Percentiles rank a stretch among this genome's conserved stretches.
These are phyloP conservation scores for Pantherophis alleghaniensis DNA, from an alignment of 2,797 vertebrate genomes.

Conservation along the genomic window DNA sequence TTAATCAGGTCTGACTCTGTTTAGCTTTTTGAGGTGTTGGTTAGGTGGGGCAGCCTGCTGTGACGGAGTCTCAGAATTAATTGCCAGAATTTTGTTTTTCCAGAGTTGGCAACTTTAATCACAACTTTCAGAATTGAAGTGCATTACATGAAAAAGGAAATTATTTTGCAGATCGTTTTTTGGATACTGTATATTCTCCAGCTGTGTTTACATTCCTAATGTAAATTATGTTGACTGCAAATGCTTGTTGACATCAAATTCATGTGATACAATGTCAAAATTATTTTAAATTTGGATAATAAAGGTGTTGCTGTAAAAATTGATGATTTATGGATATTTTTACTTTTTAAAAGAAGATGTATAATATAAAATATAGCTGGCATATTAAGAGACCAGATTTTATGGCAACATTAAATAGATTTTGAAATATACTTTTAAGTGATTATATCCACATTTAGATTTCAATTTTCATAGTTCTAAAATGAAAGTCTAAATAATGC, in stretches of 20 bases:
- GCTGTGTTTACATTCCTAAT: constrained; percentile 44
- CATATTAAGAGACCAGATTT: constrained; percentile 26
- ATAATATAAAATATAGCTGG: not conserved
- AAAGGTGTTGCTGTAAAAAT: constrained; percentile 39
- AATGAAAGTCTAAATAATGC: not conserved
- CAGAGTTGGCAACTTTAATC: not conserved
- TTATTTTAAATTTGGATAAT: constrained; percentile 44
- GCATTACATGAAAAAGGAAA: not conserved
- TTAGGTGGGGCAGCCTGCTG: not conserved
- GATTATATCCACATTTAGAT: not conserved
- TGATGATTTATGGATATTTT: constrained; percentile 58
- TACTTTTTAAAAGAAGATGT: constrained; percentile 36
- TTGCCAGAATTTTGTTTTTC: not conserved
- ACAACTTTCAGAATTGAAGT: constrained; percentile 7
- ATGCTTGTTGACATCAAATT: constrained; percentile 47
- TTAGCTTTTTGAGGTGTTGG: not conserved
- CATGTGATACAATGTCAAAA: constrained; percentile 55
- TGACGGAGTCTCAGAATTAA: not conserved
- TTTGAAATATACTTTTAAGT: not conserved
- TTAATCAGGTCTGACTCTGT: not conserved
- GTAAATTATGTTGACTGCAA: constrained; percentile 50
- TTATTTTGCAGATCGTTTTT: constrained; percentile 21
- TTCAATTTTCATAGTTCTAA: not conserved
- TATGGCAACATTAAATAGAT: constrained; percentile 55
- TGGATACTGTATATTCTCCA: constrained; percentile 20